Base-by-base conservation (phyloP, 1,140 invertebrate genomes). In the Rhopalosiphum padi region DNA sequence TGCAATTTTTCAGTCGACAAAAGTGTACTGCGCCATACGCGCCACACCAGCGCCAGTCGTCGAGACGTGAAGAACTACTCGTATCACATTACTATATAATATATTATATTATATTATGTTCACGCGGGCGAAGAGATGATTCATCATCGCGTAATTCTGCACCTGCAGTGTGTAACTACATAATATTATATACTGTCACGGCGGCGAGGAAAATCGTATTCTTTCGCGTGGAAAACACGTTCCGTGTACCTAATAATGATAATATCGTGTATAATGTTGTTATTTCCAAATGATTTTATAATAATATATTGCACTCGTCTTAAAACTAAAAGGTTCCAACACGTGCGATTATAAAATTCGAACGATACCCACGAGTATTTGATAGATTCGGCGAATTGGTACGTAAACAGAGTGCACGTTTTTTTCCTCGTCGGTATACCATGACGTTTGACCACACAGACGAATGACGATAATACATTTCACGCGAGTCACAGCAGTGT, bases 1-100 rank as follows among this genome's bases (percentile, higher is more conserved):
- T 88, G n/a, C 43, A 88, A 88, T 88, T 88, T 88, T 88, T 88
- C 30, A 3, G 30, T 46, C 21, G 46, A 88, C 86, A 88, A 88
- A 88, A 88, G 86, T 88, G 30, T 43, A 18, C 8, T 87, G 25
- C 30, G 51, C 46, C 46, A 77, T 41, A 85, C 37, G 23, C 9
- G 37, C 11, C 83, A 25, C 83, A 23, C 23, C 83, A 25, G 9
- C 83, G 22, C 22, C 23, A 37, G 86, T 51, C 25, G 23, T 46
- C 85, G 43, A 86, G 37, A 46, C 15, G 85, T 25, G 83, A 43
- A 85, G 41, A 85, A 85, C 37, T 41, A 23, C 37, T 43, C 22
- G 37, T 85, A 41, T 77, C n/a, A n/a, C 60, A 22, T 77, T 77
- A 21, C 60, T n/a, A 18, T 77, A 77, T 77, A 77, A n/a, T 77